Evolutionary conservation across 2,888 invertebrate species (phyloP).

Genomic region (Megaustenia siamemsis): DNA sequence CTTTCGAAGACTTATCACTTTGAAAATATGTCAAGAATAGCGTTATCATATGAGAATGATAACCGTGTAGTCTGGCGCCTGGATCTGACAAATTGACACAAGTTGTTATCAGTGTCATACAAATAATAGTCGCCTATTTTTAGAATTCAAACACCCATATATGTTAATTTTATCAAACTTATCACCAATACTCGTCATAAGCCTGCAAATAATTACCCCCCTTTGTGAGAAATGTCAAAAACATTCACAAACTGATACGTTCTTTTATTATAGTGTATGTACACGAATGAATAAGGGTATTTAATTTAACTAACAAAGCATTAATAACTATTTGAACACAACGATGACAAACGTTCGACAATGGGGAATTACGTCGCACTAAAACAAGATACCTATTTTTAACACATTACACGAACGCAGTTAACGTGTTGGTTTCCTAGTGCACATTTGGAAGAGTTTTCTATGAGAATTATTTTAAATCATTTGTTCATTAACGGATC

Average conservation of each 20-base stretch:
- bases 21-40: constrained; percentile 9
- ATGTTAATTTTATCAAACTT: background rate
- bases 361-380: too few species aligned
- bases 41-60: background rate
- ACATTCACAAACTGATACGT: background rate
- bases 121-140: background rate
- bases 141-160: background rate
- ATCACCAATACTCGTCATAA: background rate
- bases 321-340: too few species aligned
- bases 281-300: too few species aligned
- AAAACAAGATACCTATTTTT: too few species aligned
- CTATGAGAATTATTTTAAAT: too few species aligned
- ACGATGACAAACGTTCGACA: too few species aligned
- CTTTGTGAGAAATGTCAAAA: background rate
- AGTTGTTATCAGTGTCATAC: background rate
- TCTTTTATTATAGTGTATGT: too few species aligned
- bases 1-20: background rate
- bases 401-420: too few species aligned
- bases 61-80: background rate
- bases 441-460: too few species aligned
- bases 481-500: too few species aligned
- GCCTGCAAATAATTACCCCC: background rate
- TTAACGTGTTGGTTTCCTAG: too few species aligned
- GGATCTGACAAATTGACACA: background rate
- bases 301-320: too few species aligned